These are phyloP conservation scores for Horisme vitalbata DNA, from an alignment of 2,888 invertebrate species.

Conservation along the genomic window DNA sequence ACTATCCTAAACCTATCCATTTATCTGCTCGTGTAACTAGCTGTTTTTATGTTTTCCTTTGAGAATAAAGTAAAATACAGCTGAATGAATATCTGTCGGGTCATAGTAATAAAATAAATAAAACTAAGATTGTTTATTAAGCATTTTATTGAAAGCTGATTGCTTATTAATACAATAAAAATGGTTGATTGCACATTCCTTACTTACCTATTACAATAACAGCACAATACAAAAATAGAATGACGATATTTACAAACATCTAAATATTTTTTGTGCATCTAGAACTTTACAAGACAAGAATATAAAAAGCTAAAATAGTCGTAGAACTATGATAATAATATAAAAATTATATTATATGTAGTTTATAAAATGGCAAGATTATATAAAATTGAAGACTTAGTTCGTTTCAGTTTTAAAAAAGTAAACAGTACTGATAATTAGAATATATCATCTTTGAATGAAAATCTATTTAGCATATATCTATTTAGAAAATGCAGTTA, in stretches of 20 bases:
- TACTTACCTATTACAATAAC: conserved; percentile 29
- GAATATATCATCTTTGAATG: no score
- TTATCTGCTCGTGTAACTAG: no score
- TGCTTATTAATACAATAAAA: conserved; percentile 26
- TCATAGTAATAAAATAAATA: background rate
- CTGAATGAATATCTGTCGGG: no score
- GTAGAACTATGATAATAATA: background rate
- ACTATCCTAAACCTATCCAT: no score
- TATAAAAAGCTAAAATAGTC: conserved; percentile 22
- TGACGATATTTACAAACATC: conserved; percentile 43
- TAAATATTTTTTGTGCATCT: conserved; percentile 46
- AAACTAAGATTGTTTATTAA: conserved; percentile 42
- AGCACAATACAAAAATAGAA: conserved; percentile 57
- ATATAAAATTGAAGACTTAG: background rate
- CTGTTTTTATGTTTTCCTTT: no score
- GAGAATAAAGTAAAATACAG: no score
- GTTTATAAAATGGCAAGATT: conserved; percentile 23
- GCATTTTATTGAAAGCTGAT: conserved; percentile 47
- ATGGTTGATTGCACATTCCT: conserved; percentile 43
- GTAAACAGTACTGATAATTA: no score
- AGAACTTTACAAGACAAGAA: conserved; percentile 32
- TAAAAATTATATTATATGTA: conserved; percentile 5
- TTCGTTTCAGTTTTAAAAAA: no score
- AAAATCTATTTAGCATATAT: no score
- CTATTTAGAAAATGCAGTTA: no score